phyloP scores from a whole-genome alignment of 1,140 invertebrate species.

The Drosophila pseudoananassae region DNA sequence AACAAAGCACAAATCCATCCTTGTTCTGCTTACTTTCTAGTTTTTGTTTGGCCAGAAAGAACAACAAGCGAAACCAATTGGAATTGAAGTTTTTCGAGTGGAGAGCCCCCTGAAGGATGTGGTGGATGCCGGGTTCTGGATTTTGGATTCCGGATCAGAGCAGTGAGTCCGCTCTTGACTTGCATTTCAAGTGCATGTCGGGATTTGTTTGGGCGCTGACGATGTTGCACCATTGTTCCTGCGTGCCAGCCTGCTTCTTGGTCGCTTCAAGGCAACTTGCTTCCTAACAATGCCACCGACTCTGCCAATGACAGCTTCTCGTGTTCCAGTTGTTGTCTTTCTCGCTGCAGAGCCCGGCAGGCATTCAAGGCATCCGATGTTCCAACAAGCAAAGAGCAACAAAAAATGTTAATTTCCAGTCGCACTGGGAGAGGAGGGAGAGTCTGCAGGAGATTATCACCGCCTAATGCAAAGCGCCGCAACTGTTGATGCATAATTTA shows the following conservation, averaged over 20 bases:
- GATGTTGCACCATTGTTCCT: conserved; percentile 44
- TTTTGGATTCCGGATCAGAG: not conserved
- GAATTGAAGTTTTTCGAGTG: conserved; percentile 37
- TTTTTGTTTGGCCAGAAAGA: conserved; percentile 26
- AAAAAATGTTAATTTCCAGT: conserved; percentile 41
- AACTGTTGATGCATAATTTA: conserved; percentile 67
- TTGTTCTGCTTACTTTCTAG: conserved; percentile 43
- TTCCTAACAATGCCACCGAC: conserved; percentile 61
- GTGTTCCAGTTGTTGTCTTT: conserved; percentile 44
- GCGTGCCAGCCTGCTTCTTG: conserved; percentile 19
- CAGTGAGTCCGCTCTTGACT: conserved; percentile 75
- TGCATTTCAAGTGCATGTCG: conserved; percentile 73
- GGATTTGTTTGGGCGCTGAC: not conserved
- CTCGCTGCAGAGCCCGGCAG: conserved; percentile 7
- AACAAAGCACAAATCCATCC: conserved; percentile 46
- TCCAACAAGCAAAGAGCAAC: not conserved
- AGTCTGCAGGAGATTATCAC: conserved; percentile 51
- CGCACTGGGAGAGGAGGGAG: not conserved
- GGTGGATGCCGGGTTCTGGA: conserved; percentile 4
- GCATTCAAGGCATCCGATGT: not conserved
- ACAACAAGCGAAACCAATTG: conserved; percentile 38
- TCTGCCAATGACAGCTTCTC: conserved; percentile 66
- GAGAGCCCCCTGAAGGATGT: conserved; percentile 8
- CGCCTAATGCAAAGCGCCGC: conserved; percentile 52
- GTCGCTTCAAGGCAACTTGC: conserved; percentile 20